Evolutionary conservation across 2,113 vertebrate genomes (phyloP), one percentile per base, ranked within the genome.

Genomic region (Bungarus multicinctus): DNA sequence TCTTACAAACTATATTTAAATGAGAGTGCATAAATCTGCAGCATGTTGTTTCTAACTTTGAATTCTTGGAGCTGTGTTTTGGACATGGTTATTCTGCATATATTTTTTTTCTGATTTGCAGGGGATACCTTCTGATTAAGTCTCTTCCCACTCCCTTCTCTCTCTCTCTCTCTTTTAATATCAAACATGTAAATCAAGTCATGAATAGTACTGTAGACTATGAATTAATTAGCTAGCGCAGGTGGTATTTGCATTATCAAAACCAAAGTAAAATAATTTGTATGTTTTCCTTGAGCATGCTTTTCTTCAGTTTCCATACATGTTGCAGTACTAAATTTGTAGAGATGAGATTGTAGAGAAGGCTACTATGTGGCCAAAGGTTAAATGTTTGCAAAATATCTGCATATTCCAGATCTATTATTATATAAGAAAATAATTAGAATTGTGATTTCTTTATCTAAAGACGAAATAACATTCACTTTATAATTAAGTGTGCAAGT

Each of bases 381-480:
- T 89, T 89, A 89, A 57, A 57, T 39, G 57, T 69, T 91, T 54
- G 20, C 86, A 93, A 2, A 89, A 52, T 87, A 86, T 20, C 30
- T 91, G 90, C 93, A 5, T 1, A 0, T 89, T 5, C 87, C 87
- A 92, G 53, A 5, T 43, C 85, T 89, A 45, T 34, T 90, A 30
- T 95, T 91, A 90, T 34, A 22, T 92, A 88, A 93, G 93, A 81
- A 89, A 92, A 92, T 89, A 91, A 91, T 90, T 94, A 90, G 57
- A 88, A n/a, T n/a, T 91, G 85, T 90, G 50, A 92, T 93, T 94
- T n/a, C 89, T 95, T 95, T 60, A 85, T 89, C 8, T 93, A 10
- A 34, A 93, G 92, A 91, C 93, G 47, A 89, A 85, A 57, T 90
- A 91, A 88, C 86, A 57, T 34, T 87, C 16, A 16, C 60, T 90